These are phyloP conservation scores for Pelecanus crispus DNA, from an alignment of 2,113 vertebrate species.

Conservation along the genomic window DNA sequence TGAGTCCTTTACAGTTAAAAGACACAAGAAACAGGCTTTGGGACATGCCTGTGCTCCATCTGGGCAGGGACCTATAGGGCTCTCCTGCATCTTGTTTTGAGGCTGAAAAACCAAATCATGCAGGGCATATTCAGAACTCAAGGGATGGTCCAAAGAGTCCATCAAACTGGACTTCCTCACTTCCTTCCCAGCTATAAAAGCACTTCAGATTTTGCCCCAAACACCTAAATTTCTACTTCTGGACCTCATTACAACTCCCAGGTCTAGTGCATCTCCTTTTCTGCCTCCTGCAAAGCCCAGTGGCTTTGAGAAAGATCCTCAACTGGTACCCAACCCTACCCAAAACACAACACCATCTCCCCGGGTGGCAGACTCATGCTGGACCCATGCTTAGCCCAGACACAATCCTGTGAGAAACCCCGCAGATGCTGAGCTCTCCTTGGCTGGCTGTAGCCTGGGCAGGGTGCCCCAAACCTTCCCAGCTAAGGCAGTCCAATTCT, in stretches of 20 bases:
- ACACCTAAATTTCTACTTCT: not conserved
- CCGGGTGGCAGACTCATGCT: fast-evolving
- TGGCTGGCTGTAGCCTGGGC: not conserved
- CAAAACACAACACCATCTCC: not conserved
- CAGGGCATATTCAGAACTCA: not conserved
- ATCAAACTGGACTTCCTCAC: not conserved
- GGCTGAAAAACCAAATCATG: not conserved
- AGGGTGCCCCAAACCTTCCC: not conserved
- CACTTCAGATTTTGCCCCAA: not conserved
- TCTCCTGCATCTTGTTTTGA: not conserved
- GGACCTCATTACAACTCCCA: not conserved
- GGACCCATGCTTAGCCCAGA: not conserved
- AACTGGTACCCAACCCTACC: not conserved
- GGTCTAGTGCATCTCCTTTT: not conserved
- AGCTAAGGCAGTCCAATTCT: not conserved
- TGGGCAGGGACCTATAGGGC: not conserved
- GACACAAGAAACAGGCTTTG: not conserved
- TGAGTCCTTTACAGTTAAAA: not conserved
- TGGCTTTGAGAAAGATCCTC: not conserved
- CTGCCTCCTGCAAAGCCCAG: not conserved
- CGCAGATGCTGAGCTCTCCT: not conserved
- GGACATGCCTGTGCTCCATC: fast-evolving
- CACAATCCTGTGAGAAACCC: not conserved
- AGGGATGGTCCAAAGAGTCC: not conserved
- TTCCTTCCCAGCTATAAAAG: not conserved